Evolutionary conservation across 2,888 invertebrate species (phyloP), one percentile per base, ranked within the genome.

Genomic region (Dryococelus australis): DNA sequence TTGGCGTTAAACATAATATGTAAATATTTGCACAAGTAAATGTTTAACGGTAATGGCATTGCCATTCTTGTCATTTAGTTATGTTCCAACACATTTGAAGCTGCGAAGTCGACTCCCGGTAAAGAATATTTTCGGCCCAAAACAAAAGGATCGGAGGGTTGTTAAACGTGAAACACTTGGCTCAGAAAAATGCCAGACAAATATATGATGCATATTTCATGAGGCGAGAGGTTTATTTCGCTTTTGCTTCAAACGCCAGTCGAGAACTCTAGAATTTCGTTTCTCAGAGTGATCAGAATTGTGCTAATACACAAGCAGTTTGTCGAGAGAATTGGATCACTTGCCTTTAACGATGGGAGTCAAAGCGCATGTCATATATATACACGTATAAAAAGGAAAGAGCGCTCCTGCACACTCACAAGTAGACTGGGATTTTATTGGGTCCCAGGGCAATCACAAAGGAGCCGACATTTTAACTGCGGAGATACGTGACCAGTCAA

Each of bases 401-500:
- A 65, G 20, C 65, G 65, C 65, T 20, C 24, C 16, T 16, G 65
- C 65, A 24, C 65, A 65, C 20, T 20, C 65, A 20, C 65, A 65
- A 9, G 20, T 16, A 9, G 65, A 65, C 65, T 13, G 65, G 65
- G 16, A 16, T 65, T 65, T 16, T 65, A 65, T 65, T 65, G 65
- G 65, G 24, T 24, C 65, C 65, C 65, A 24, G 24, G 65, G 65
- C 65, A 65, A 65, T 65, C 65, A 65, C 65, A 65, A 65, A 65
- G 65, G 24, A 65, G 65, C 65, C 65, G 65, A 65, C 65, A 24
- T 65, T 65, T 65, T 65, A 65, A 65, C 65, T 65, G 65, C 65
- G 24, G 20, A 6, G 65, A 24, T 20, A 65, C 65, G 65, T 65
- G 65, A 65, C 65, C 20, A 65, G 65, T 24, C 65, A 65, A n/a